phyloP scores from a whole-genome alignment of 2,888 invertebrate genomes.

The Aphelenchoides bicaudatus region DNA sequence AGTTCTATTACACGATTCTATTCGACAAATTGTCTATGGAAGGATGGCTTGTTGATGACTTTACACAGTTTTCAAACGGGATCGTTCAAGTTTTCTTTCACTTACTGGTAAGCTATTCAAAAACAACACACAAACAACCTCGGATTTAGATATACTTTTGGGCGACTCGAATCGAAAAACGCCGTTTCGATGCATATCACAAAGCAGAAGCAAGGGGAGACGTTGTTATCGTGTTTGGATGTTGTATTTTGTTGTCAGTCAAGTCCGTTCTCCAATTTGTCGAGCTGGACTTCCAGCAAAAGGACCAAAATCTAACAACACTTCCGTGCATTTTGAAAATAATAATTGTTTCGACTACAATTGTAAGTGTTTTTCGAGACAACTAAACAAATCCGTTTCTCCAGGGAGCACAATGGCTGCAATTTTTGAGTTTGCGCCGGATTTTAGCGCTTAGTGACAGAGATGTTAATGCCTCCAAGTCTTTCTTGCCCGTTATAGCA shows the following conservation, averaged over 20 bases:
- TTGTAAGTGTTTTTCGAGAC: conserved; percentile 28
- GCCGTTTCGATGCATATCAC: conserved; percentile 56
- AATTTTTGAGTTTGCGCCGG: conserved; percentile 29
- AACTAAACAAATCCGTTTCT: conserved; percentile 2
- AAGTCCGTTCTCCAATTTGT: conserved; percentile 46
- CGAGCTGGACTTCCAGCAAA: conserved; percentile 42
- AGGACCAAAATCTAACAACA: conserved; percentile 39
- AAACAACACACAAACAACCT: not conserved
- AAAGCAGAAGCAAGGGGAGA: conserved; percentile 58
- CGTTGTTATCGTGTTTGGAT: conserved; percentile 55
- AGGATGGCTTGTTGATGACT: conserved; percentile 46
- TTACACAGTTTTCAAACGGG: conserved; percentile 40
- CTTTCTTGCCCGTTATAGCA: conserved; percentile 47
- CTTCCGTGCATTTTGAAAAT: conserved; percentile 39
- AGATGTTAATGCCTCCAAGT: conserved; percentile 44
- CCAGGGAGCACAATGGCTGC: conserved; percentile 30
- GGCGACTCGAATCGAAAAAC: conserved; percentile 36
- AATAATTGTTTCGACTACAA: conserved; percentile 35
- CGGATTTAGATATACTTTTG: conserved; percentile 42
- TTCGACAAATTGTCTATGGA: conserved; percentile 48
- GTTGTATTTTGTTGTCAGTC: conserved; percentile 46
- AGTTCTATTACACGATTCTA: conserved; percentile 57
- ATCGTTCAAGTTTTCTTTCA: conserved; percentile 44
- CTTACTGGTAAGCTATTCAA: conserved; percentile 30
- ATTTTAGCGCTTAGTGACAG: conserved; percentile 44